phyloP scores from a whole-genome alignment of 2,113 vertebrate genomes.

The Lycocorax pyrrhopterus region DNA sequence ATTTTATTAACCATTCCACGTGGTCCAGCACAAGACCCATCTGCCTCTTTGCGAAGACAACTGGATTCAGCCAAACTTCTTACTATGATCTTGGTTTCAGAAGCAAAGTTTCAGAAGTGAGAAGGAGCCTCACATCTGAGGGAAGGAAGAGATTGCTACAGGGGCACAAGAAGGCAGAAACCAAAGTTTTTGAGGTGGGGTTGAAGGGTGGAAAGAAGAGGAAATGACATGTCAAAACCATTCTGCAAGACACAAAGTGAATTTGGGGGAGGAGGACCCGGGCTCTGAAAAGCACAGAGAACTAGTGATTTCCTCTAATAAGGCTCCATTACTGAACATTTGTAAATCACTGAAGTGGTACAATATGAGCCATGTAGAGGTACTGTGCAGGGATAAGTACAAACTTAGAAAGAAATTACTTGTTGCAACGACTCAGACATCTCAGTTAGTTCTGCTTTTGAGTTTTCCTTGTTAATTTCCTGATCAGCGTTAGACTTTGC shows the following conservation, averaged over 20 bases:
- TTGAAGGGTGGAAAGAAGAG: not conserved
- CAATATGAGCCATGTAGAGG: not conserved
- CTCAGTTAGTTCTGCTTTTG: not conserved
- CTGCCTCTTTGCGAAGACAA: not conserved
- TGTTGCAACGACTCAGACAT: not conserved
- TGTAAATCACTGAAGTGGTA: not conserved
- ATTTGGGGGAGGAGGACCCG: not conserved
- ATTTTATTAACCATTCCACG: not conserved
- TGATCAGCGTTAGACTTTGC: not conserved
- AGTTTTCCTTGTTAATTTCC: not conserved
- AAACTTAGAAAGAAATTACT: not conserved
- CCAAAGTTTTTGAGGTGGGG: rapidly evolving
- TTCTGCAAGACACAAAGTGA: not conserved
- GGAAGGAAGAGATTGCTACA: not conserved
- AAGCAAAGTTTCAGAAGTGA: not conserved
- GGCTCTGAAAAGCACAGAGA: not conserved
- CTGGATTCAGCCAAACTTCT: not conserved
- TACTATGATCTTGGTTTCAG: not conserved
- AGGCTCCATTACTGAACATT: not conserved
- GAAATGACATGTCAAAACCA: not conserved
- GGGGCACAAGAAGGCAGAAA: not conserved
- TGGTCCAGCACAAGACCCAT: not conserved
- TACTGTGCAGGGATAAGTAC: not conserved
- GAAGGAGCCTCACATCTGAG: not conserved
- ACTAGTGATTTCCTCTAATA: not conserved